Evolutionary conservation across 2,888 invertebrate genomes (phyloP).

Genomic region (Drosophila rubida): DNA sequence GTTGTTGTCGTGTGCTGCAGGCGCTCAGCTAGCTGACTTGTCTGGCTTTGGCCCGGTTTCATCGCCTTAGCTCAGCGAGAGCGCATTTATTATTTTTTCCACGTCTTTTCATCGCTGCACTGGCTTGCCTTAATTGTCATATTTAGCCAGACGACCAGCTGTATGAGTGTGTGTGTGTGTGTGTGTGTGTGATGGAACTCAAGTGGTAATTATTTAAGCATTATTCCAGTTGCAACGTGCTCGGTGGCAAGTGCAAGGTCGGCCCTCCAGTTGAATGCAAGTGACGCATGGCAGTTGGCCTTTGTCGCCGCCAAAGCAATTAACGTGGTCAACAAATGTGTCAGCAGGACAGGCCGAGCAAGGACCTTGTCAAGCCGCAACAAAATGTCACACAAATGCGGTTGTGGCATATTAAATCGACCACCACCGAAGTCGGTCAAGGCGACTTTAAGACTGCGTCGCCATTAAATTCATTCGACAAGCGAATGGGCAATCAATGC

Average conservation of each 20-base stretch:
- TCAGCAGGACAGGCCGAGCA: constrained; percentile 51
- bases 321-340: constrained; percentile 56
- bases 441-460: constrained; percentile 18
- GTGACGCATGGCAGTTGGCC: constrained; percentile 32
- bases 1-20: constrained; percentile 1
- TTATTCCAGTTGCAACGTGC: constrained; percentile 25
- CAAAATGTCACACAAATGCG: constrained; percentile 15
- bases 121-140: constrained; percentile 63
- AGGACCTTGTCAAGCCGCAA: constrained; percentile 51
- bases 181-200: constrained; percentile 16
- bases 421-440: constrained; percentile 41
- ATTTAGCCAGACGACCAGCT: too few species aligned
- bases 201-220: constrained; percentile 68
- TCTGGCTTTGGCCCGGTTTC: constrained; percentile 9
- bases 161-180: not conserved
- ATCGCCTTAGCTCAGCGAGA: not conserved
- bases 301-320: constrained; percentile 30
- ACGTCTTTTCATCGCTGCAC: constrained; percentile 24
- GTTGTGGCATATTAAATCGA: constrained; percentile 20
- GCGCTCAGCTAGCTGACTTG: constrained; percentile 3
- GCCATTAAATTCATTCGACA: constrained; percentile 18
- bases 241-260: constrained; percentile 66
- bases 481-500: constrained; percentile 39
- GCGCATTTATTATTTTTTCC: constrained; percentile 39
- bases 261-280: constrained; percentile 19